Evolutionary conservation across 2,797 vertebrate species (phyloP).

Genomic region (Carapus acus): DNA sequence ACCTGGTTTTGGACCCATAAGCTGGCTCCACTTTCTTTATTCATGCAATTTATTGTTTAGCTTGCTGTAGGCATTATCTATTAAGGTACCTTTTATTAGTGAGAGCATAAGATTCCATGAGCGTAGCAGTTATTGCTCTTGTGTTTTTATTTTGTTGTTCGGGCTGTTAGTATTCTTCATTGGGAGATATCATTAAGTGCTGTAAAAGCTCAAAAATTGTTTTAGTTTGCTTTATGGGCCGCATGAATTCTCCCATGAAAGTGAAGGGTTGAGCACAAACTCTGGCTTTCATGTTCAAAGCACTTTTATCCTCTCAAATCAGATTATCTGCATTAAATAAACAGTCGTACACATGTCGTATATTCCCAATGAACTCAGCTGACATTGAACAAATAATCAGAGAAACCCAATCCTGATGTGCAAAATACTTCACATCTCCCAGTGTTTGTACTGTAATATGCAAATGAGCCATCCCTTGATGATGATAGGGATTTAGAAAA

Average conservation of each 20-base stretch:
- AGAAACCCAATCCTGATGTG: slow-evolving; percentile 13
- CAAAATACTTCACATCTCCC: no score
- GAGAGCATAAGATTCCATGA: slow-evolving; percentile 4
- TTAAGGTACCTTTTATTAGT: slow-evolving; percentile 33
- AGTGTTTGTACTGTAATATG: slow-evolving; percentile 15
- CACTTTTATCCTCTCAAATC: neutral
- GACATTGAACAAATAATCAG: no score
- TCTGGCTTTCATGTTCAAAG: neutral
- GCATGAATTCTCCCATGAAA: neutral
- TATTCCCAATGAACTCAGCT: no score
- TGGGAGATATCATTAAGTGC: neutral
- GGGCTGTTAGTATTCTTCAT: neutral
- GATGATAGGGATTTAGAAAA: slow-evolving; percentile 5
- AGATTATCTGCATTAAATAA: no score
- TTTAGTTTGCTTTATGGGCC: neutral
- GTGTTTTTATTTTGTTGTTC: slow-evolving; percentile 9
- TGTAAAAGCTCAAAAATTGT: slow-evolving; percentile 6
- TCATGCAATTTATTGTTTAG: slow-evolving; percentile 5
- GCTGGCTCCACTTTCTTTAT: slow-evolving; percentile 33
- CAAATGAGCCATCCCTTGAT: slow-evolving; percentile 12
- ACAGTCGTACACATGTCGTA: no score
- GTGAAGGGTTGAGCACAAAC: neutral
- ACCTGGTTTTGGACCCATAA: slow-evolving; percentile 30
- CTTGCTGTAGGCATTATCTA: slow-evolving; percentile 23
- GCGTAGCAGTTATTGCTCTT: slow-evolving; percentile 12